Base-by-base conservation (phyloP, 2,888 invertebrate species). In the Callinectes sapidus region DNA sequence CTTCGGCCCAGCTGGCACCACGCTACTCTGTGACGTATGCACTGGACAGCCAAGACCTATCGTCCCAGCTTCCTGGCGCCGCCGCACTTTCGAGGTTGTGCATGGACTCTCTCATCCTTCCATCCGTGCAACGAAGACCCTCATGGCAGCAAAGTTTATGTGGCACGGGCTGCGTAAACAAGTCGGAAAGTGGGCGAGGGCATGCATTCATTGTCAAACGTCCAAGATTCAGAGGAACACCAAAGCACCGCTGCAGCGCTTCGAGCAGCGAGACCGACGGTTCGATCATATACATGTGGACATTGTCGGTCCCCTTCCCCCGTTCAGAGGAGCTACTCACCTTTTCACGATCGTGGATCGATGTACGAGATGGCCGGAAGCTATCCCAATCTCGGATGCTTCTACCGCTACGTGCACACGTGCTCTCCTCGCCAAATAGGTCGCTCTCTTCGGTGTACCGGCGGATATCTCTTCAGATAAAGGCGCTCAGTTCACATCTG, bases 281-380 rank as follows among this genome's bases (percentile, higher is more conserved):
- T 96, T 96, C 94, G 93, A 95, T 3, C 95, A 96, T 92, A 95
- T 96, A 14, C 96, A 96, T 94, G 95, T 96, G 5, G 96, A 96
- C 94, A 95, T 96, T 10, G 95, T 96, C 1, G 96, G 96, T 2
- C 96, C 96, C 0, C 93, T 96, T 14, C 95, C 96, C 32, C 10
- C 91, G 2, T 95, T 95, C 0, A 77, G 91, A n/a, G 94, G 95
- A 23, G 92, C 35, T 32, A 77, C 90, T 2, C 95, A 95, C 91
- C 94, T 94, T 28, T n/a, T n/a, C n/a, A n/a, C n/a, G n/a, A n/a
- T n/a, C n/a, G n/a, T n/a, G n/a, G n/a, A n/a, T n/a, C n/a, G 71
- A 0, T 94, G 95, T 92, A 95, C 95, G 28, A 81, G 94, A 61
- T 94, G 94, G 91, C 91, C 66, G 87, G 93, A 94, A 48, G 66